Evolutionary conservation across 2,888 invertebrate genomes (phyloP).

Genomic region (Orthosia gracilis): DNA sequence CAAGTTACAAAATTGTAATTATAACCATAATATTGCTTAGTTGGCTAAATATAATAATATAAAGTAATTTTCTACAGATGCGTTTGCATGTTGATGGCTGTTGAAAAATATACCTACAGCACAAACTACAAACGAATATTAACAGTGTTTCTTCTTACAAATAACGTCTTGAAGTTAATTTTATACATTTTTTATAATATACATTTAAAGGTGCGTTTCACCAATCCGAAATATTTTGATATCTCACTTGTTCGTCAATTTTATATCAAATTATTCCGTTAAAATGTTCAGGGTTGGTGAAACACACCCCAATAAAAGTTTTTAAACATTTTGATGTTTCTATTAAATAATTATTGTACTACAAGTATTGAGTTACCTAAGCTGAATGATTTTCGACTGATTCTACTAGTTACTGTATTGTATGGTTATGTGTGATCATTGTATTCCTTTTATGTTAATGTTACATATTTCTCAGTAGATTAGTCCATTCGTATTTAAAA

Average conservation of each 20-base stretch:
- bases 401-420: constrained; percentile 70
- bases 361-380: constrained; percentile 77
- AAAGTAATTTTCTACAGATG: background rate
- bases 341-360: constrained; percentile 62
- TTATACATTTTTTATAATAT: constrained; percentile 49
- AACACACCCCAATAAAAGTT: constrained; percentile 29
- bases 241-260: constrained; percentile 34
- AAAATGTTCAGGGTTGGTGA: constrained; percentile 25
- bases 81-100: constrained; percentile 32
- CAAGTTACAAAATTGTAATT: background rate
- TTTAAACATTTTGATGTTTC: constrained; percentile 62
- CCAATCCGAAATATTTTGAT: constrained; percentile 6
- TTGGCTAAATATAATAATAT: background rate
- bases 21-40: background rate
- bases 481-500: constrained; percentile 69
- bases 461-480: constrained; percentile 77
- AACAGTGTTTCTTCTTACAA: constrained; percentile 29
- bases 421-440: constrained; percentile 72
- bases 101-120: constrained; percentile 26
- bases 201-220: constrained; percentile 42
- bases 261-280: constrained; percentile 39
- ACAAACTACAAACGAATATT: constrained; percentile 29
- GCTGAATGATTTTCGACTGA: constrained; percentile 82
- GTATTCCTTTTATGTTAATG: constrained; percentile 75
- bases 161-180: constrained; percentile 45